These are phyloP conservation scores for Scaptomyza parva DNA, from an alignment of 2,888 invertebrate genomes.

Conservation along the genomic window DNA sequence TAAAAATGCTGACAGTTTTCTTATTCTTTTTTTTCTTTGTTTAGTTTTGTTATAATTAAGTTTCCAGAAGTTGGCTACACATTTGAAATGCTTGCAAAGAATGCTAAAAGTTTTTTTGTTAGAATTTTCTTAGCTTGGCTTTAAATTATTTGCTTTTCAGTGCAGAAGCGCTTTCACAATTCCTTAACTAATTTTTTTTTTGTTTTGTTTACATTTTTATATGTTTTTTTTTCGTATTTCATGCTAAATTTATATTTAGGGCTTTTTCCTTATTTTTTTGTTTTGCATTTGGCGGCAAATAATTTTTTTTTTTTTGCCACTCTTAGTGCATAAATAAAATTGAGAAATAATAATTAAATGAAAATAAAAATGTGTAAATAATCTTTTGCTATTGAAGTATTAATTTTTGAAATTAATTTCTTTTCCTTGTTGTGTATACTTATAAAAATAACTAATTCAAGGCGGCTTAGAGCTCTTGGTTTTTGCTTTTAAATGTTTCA, in stretches of 20 bases:
- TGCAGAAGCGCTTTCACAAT: conserved; percentile 65
- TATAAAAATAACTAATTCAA: conserved; percentile 80
- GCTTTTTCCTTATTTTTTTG: conserved; percentile 23
- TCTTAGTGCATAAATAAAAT: conserved; percentile 61
- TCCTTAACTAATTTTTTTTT: conserved; percentile 43
- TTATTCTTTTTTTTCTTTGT: too few relatives aligned
- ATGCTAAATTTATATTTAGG: conserved; percentile 36
- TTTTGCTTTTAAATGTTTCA: conserved; percentile 63
- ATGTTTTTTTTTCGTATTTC: conserved; percentile 29
- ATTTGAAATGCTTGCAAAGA: conserved; percentile 73
- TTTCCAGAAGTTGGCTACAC: conserved; percentile 63
- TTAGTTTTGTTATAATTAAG: conserved; percentile 9
- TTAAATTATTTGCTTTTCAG: conserved; percentile 61
- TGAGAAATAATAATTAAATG: conserved; percentile 41
- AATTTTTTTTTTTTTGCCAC: conserved; percentile 49
- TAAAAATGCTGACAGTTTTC: conserved; percentile 51
- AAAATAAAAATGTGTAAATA: conserved; percentile 38
- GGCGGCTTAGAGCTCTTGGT: conserved; percentile 79
- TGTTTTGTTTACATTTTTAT: conserved; percentile 45
- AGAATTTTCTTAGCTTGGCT: conserved; percentile 61
- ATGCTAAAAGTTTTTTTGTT: conserved; percentile 49
- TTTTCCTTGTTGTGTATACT: conserved; percentile 57
- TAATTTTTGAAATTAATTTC: conserved; percentile 63
- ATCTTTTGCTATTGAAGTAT: conserved; percentile 56
- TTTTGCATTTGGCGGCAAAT: conserved; percentile 45